Percentiles rank a stretch among this genome's conserved stretches.
Conservation (phyloP, 2,797 vertebrate species). For the Eospalax fontanierii region DNA sequence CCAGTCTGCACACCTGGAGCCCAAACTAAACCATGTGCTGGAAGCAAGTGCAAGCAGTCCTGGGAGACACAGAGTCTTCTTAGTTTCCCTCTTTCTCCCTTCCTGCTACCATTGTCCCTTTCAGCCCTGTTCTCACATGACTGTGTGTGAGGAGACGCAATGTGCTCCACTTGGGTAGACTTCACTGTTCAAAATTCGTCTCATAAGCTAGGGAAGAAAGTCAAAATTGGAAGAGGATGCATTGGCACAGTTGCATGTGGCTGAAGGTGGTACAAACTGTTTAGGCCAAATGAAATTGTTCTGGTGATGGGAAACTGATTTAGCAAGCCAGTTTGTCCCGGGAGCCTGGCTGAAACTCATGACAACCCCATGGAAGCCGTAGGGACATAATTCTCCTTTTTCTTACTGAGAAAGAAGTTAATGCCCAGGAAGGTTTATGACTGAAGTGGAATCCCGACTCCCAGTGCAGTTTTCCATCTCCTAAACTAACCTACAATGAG, state of each 20-base stretch:
- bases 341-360: constrained; percentile 29
- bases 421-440: constrained; percentile 66
- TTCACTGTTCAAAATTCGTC: constrained; percentile 41
- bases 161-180: neutral
- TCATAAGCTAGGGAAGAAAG: constrained; percentile 39
- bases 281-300: constrained; percentile 55
- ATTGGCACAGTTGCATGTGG: neutral
- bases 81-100: neutral
- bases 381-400: constrained; percentile 70
- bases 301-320: constrained; percentile 65
- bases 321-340: constrained; percentile 64
- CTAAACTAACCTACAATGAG: neutral
- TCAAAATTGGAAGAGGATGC: constrained; percentile 47
- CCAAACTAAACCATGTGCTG: constrained; percentile 53
- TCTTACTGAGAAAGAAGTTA: constrained; percentile 58
- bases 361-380: constrained; percentile 34
- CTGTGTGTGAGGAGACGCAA: constrained; percentile 21
- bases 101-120: no score
- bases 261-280: constrained; percentile 28
- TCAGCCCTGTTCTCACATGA: constrained; percentile 9
- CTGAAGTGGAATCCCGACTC: constrained; percentile 13
- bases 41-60: neutral
- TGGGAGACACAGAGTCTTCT: no score
- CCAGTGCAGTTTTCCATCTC: constrained; percentile 33
- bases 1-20: neutral